Evolutionary conservation across 2,797 vertebrate species (phyloP).

Genomic region (Xerus rutilus): DNA sequence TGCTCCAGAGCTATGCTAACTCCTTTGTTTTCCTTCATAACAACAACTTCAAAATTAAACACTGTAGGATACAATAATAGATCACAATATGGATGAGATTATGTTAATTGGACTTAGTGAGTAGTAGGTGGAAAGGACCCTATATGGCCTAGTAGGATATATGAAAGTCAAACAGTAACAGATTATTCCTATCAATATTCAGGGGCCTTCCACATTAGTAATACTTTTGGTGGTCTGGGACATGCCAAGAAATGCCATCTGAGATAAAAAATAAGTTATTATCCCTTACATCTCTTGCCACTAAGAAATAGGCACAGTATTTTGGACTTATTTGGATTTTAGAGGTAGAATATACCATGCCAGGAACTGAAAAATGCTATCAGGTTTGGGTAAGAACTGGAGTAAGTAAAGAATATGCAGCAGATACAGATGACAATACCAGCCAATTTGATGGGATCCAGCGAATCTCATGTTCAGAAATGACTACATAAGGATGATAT

Average conservation of each 20-base stretch:
- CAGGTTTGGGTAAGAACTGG: not conserved
- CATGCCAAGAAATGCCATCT: not conserved
- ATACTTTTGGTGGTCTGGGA: not conserved
- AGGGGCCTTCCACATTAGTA: not conserved
- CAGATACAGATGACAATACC: not conserved
- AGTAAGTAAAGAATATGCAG: not conserved
- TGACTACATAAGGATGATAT: not conserved
- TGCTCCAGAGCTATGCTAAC: not conserved
- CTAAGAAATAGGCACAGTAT: not conserved
- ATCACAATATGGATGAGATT: not conserved
- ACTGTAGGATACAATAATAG: not conserved
- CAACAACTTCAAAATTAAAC: not conserved
- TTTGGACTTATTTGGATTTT: not conserved
- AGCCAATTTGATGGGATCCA: not conserved
- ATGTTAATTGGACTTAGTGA: not conserved
- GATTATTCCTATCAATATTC: not conserved
- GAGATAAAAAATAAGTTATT: not conserved
- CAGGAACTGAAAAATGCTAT: not conserved
- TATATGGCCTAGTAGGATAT: not conserved
- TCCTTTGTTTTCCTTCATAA: slow-evolving; percentile 30
- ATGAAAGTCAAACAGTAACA: not conserved
- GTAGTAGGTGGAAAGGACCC: not conserved
- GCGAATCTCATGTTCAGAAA: not conserved
- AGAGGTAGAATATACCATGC: not conserved
- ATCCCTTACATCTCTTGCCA: not conserved